These are phyloP conservation scores for Drosophila sordidapex DNA, from an alignment of 2,888 invertebrate genomes.

Conservation along the genomic window DNA sequence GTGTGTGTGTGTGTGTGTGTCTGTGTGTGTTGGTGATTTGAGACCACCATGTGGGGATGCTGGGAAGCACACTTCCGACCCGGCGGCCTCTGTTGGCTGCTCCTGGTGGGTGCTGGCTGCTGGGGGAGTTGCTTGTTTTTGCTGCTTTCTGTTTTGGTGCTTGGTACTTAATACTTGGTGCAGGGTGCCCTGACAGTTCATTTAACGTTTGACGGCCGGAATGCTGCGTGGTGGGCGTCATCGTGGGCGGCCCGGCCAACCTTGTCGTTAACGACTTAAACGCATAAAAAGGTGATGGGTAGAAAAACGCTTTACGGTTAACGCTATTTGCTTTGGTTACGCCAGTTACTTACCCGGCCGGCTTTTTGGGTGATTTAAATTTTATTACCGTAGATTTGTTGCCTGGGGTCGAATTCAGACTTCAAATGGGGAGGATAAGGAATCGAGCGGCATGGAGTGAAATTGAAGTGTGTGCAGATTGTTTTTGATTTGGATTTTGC, in stretches of 20 bases:
- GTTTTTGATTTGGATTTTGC: slow-evolving; percentile 45
- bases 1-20: slow-evolving; percentile 23
- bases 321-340: slow-evolving; percentile 46
- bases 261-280: slow-evolving; percentile 69
- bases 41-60: slow-evolving; percentile 46
- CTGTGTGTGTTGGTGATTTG: slow-evolving; percentile 73
- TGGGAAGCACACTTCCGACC: slow-evolving; percentile 17
- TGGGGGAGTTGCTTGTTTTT: slow-evolving; percentile 10
- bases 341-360: slow-evolving; percentile 41
- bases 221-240: slow-evolving; percentile 46
- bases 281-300: slow-evolving; percentile 49
- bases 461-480: slow-evolving; percentile 74
- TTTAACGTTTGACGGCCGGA: slow-evolving; percentile 54
- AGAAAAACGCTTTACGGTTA: slow-evolving; percentile 50
- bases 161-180: slow-evolving; percentile 10
- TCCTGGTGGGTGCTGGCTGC: not conserved
- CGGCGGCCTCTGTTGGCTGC: not conserved
- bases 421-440: slow-evolving; percentile 4
- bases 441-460: slow-evolving; percentile 49
- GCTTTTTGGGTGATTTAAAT: slow-evolving; percentile 79
- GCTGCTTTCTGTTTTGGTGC: not conserved
- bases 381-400: slow-evolving; percentile 78
- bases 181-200: slow-evolving; percentile 42
- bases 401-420: slow-evolving; percentile 45
- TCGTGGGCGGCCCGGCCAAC: slow-evolving; percentile 51